Evolutionary conservation across 2,113 vertebrate species (phyloP).

Genomic region (Sialia sialis): DNA sequence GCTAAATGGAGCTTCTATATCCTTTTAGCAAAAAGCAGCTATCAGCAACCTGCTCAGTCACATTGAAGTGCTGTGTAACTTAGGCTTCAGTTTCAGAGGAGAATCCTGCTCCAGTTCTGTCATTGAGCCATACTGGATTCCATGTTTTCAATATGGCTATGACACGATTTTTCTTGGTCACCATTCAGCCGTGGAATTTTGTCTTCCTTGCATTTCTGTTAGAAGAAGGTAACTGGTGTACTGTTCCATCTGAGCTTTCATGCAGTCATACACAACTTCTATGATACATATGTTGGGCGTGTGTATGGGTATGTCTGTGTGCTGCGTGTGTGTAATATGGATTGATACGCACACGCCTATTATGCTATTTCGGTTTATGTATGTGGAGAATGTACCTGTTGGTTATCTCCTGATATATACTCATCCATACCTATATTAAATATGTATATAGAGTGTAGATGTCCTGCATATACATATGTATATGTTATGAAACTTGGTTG

Average conservation of each 20-base stretch:
- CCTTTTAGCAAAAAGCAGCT: conserved; percentile 39
- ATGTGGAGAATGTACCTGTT: conserved; percentile 52
- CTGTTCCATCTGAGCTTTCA: conserved; percentile 67
- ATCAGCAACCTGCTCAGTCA: conserved; percentile 36
- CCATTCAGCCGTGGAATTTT: conserved; percentile 51
- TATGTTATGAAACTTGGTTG: conserved; percentile 70
- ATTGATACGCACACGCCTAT: conserved; percentile 48
- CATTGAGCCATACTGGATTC: background rate
- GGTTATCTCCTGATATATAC: conserved; percentile 67
- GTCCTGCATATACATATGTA: conserved; percentile 76
- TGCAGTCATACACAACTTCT: conserved; percentile 53
- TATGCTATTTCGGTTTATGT: conserved; percentile 60
- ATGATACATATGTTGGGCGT: conserved; percentile 28
- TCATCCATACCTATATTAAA: conserved; percentile 65
- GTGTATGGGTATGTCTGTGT: conserved; percentile 60
- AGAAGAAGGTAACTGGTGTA: conserved; percentile 57
- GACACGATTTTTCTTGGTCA: conserved; percentile 23
- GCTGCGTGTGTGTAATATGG: background rate
- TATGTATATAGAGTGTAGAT: conserved; percentile 77
- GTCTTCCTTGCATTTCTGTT: conserved; percentile 60
- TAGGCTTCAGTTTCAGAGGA: conserved; percentile 23
- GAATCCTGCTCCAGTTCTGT: background rate
- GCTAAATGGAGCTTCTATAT: conserved; percentile 13
- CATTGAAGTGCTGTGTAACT: conserved; percentile 16
- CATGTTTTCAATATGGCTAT: background rate